Evolutionary conservation across 2,797 vertebrate genomes (phyloP).

Genomic region (Strix occidentalis): DNA sequence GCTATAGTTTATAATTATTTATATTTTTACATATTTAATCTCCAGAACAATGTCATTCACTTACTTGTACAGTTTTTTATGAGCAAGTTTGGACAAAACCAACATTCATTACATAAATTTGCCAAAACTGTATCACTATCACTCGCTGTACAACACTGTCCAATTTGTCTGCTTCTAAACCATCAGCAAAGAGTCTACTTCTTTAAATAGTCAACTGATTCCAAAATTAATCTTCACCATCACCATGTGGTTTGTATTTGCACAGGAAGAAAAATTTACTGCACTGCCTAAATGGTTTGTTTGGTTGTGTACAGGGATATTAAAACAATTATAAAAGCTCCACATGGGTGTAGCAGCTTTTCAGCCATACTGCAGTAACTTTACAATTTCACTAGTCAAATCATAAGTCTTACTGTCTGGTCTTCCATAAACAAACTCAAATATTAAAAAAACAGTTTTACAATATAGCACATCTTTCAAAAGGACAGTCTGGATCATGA

Average conservation of each 20-base stretch:
- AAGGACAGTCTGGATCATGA: not conserved
- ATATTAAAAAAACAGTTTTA: not conserved
- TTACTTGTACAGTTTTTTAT: not conserved
- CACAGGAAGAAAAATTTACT: not conserved
- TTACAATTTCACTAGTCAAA: not conserved
- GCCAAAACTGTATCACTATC: not conserved
- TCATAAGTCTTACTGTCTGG: not conserved
- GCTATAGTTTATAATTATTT: not conserved
- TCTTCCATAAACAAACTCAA: not conserved
- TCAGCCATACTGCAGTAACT: not conserved
- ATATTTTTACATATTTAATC: not conserved
- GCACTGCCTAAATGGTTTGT: not conserved
- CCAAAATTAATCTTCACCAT: not conserved
- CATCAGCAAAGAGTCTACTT: not conserved
- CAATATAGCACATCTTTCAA: not conserved
- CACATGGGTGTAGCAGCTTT: not conserved
- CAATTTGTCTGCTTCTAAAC: not conserved
- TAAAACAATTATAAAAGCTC: not conserved
- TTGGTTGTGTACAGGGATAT: not conserved
- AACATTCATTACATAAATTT: not conserved
- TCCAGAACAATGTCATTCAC: not conserved
- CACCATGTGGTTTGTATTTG: conserved; percentile 12
- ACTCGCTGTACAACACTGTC: not conserved
- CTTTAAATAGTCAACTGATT: not conserved
- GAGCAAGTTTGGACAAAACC: not conserved